These are phyloP conservation scores for Rhinichthys osculus DNA, from an alignment of 2,797 vertebrate genomes.

Conservation along the genomic window DNA sequence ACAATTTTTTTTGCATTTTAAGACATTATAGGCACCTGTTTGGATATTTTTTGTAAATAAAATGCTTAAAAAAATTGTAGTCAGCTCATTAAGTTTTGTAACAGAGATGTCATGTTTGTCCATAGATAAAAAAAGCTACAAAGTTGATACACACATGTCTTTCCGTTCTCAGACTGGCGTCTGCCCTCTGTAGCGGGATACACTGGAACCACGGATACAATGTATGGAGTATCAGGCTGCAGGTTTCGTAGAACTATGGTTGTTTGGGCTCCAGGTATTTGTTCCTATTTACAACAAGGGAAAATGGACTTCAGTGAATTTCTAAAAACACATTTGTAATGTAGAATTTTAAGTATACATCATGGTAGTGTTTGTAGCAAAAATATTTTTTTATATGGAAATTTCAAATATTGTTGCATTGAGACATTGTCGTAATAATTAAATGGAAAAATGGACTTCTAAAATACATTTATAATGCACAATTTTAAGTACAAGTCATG, in stretches of 20 bases:
- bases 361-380: neutral
- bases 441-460: neutral
- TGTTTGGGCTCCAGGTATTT: slow-evolving; percentile 84
- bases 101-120: too few relatives aligned
- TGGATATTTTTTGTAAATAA: neutral
- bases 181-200: slow-evolving; percentile 89
- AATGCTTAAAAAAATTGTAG: neutral
- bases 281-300: slow-evolving; percentile 75
- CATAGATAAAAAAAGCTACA: neutral
- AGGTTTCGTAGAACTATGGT: slow-evolving; percentile 88
- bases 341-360: neutral
- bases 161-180: slow-evolving; percentile 89
- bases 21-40: too few relatives aligned
- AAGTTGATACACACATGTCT: slow-evolving; percentile 83
- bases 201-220: slow-evolving; percentile 86
- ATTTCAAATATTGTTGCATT: neutral
- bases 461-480: neutral
- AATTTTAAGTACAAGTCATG: too few relatives aligned
- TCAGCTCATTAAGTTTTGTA: neutral
- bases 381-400: neutral
- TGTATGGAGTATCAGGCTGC: slow-evolving; percentile 87
- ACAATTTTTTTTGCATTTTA: too few relatives aligned
- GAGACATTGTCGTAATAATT: neutral
- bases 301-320: neutral
- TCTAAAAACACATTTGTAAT: neutral